Evolutionary conservation across 2,888 invertebrate species (phyloP).

Genomic region (Protophormia terraenovae): DNA sequence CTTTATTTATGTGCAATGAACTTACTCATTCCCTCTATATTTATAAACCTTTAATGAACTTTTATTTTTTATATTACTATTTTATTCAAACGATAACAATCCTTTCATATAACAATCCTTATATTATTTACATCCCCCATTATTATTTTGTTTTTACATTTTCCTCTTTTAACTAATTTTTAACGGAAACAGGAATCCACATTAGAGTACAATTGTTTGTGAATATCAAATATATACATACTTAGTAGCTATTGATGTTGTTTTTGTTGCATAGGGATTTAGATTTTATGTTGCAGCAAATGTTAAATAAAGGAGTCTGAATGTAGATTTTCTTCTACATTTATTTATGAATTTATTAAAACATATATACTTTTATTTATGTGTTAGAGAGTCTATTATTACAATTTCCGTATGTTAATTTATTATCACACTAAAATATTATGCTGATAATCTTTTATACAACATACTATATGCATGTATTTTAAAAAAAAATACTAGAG

Average conservation of each 20-base stretch:
- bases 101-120: not conserved
- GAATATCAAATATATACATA: slow-evolving; percentile 34
- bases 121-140: not conserved
- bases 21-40: too few relatives aligned
- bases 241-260: not conserved
- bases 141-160: not conserved
- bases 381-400: slow-evolving; percentile 29
- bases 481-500: not conserved
- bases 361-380: not conserved
- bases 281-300: not conserved
- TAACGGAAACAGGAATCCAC: slow-evolving; percentile 46
- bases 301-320: not conserved
- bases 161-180: slow-evolving; percentile 39
- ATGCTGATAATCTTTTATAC: slow-evolving; percentile 49
- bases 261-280: slow-evolving; percentile 14
- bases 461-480: not conserved
- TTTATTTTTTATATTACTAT: too few relatives aligned
- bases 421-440: slow-evolving; percentile 58
- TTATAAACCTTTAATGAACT: too few relatives aligned
- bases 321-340: not conserved
- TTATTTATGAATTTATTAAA: not conserved
- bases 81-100: too few relatives aligned
- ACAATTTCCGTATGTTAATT: slow-evolving; percentile 63
- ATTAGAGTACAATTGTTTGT: slow-evolving; percentile 49
- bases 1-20: too few relatives aligned